phyloP scores from a whole-genome alignment of 2,797 vertebrate genomes.

The Dallia pectoralis region DNA sequence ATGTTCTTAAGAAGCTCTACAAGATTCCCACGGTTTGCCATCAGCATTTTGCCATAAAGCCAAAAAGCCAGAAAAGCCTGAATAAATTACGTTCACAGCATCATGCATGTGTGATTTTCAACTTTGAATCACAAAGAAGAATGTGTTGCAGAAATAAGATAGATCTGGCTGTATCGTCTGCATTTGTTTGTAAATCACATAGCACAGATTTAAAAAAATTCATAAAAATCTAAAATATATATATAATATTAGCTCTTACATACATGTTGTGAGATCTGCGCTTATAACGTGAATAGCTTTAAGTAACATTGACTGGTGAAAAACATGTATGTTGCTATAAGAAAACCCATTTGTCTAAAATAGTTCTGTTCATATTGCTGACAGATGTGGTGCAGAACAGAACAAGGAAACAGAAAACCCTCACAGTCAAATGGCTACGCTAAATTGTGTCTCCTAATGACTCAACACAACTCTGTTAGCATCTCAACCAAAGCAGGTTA shows the following conservation, averaged over 20 bases:
- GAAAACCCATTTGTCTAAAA: too few species aligned
- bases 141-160: too few species aligned
- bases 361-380: too few species aligned
- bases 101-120: neutral
- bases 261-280: neutral
- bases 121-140: neutral
- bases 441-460: neutral
- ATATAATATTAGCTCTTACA: too few species aligned
- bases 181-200: too few species aligned
- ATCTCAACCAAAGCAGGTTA: neutral
- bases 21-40: conserved; percentile 1
- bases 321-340: too few species aligned
- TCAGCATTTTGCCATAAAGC: neutral
- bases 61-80: neutral
- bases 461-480: neutral
- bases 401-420: too few species aligned
- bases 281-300: neutral
- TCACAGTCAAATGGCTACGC: neutral
- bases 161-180: too few species aligned
- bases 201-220: too few species aligned
- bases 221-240: too few species aligned
- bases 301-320: neutral
- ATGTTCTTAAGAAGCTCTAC: conserved; percentile 28
- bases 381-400: too few species aligned
- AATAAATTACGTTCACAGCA: neutral